Evolutionary conservation across 2,888 invertebrate genomes (phyloP), one percentile per base, ranked within the genome.

Genomic region (Sphaeridia pumilis): DNA sequence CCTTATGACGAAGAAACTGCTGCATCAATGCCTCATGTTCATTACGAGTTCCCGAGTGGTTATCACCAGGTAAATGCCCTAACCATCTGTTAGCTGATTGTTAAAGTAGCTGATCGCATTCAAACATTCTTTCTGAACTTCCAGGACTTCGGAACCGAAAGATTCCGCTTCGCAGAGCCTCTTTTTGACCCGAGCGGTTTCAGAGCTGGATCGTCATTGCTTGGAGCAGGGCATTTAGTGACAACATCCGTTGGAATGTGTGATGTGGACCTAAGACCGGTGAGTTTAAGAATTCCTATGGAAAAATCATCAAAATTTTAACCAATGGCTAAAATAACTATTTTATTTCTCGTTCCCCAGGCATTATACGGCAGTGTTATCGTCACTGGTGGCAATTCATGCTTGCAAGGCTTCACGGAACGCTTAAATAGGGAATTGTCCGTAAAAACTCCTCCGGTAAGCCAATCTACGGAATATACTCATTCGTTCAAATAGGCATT

Each of bases 1-100:
- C 85, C 88, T 0, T 95, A 84, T 69, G 95, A 97, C 65, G 88
- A 93, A 69, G 80, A 89, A 57, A 78, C 82, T 4, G 88, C 86
- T 0, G 80, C 84, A 0, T 80, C 82, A 43, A 84, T 92, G 67
- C 97, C 97, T 1, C 83, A 87, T n/a, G 81, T 84, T 7, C 89
- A 90, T 70, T 94, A 95, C 71, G 95, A 97, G 74, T 95, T 98
- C 74, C 97, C 98, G 0, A 89, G 88, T 63, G 98, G 98, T 0
- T 97, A 88, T 72, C 92, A 93, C 71, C 87, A 89, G 58, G 67
- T 67, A 52, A n/a, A n/a, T n/a, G n/a, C n/a, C n/a, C n/a, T n/a
- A n/a, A n/a, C n/a, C n/a, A n/a, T n/a, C n/a, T n/a, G n/a, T n/a
- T n/a, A n/a, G n/a, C n/a, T n/a, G n/a, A n/a, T n/a, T n/a, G n/a